These are phyloP conservation scores for Lacanobia wlatinum DNA, from an alignment of 2,888 invertebrate genomes.

Conservation along the genomic window DNA sequence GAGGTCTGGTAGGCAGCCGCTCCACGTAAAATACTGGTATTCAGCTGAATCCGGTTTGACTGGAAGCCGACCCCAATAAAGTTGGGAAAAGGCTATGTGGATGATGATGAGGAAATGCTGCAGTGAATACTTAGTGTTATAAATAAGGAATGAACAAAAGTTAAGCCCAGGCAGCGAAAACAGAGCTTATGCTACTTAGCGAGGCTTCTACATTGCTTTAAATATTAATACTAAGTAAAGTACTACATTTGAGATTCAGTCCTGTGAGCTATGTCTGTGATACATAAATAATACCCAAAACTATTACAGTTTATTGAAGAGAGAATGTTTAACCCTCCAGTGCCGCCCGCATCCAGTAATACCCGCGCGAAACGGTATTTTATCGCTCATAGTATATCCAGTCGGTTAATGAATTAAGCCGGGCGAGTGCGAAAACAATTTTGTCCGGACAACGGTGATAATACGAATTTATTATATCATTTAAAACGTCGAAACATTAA, in stretches of 20 bases:
- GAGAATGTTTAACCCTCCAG: constrained; percentile 35
- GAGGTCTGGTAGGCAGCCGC: no score
- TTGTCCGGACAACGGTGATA: constrained; percentile 82
- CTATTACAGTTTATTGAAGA: constrained; percentile 45
- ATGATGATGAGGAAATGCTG: not conserved
- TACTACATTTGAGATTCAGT: constrained; percentile 25
- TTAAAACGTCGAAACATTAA: constrained; percentile 84
- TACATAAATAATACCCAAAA: constrained; percentile 16
- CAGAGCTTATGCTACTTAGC: constrained; percentile 8
- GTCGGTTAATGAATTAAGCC: constrained; percentile 85
- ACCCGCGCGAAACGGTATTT: constrained; percentile 64
- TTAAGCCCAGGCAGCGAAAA: not conserved
- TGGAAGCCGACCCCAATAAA: no score
- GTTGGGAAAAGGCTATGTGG: no score
- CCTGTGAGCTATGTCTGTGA: not conserved
- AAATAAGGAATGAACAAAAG: constrained; percentile 30
- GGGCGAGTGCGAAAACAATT: constrained; percentile 84
- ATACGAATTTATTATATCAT: constrained; percentile 89
- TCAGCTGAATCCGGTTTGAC: no score
- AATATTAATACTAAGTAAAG: constrained; percentile 40
- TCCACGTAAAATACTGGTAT: no score
- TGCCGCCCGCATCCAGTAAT: constrained; percentile 46
- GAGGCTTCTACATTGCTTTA: constrained; percentile 13
- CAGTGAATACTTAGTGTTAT: constrained; percentile 3
- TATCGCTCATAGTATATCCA: constrained; percentile 78